These are phyloP conservation scores for Himalopsyche tibetana DNA, from an alignment of 2,888 invertebrate genomes.

Conservation along the genomic window DNA sequence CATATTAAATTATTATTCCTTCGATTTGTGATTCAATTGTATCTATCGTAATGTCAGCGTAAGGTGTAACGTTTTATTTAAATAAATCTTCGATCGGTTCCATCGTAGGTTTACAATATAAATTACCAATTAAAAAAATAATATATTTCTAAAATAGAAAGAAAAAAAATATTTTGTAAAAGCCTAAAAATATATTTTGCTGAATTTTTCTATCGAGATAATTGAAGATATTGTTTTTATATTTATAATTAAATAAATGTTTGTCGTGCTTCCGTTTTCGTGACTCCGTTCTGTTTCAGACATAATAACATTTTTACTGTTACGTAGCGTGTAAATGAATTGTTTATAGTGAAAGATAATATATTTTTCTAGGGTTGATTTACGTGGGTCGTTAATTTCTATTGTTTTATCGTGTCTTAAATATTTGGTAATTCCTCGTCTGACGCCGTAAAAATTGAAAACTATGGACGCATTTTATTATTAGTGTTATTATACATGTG, in stretches of 20 bases:
- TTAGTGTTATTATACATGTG: background rate
- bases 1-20: constrained; percentile 29
- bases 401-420: constrained; percentile 56
- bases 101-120: constrained; percentile 5
- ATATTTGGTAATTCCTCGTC: constrained; percentile 9
- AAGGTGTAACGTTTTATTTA: constrained; percentile 4
- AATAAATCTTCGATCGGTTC: constrained; percentile 4
- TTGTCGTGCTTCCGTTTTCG: constrained; percentile 64
- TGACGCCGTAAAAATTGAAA: background rate
- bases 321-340: constrained; percentile 52
- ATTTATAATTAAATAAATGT: constrained; percentile 44
- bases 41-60: background rate
- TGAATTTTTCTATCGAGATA: background rate
- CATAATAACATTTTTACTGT: constrained; percentile 6
- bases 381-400: constrained; percentile 58
- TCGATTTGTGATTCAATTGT: constrained; percentile 4
- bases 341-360: constrained; percentile 62
- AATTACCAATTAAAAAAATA: constrained; percentile 22
- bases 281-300: constrained; percentile 51
- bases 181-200: constrained; percentile 32
- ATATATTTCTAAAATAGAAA: constrained; percentile 42
- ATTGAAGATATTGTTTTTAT: constrained; percentile 38
- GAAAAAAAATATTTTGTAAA: constrained; percentile 5
- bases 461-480: background rate
- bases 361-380: constrained; percentile 64